phyloP scores from a whole-genome alignment of 2,888 invertebrate species.

The Gisinianus flammeolus region DNA sequence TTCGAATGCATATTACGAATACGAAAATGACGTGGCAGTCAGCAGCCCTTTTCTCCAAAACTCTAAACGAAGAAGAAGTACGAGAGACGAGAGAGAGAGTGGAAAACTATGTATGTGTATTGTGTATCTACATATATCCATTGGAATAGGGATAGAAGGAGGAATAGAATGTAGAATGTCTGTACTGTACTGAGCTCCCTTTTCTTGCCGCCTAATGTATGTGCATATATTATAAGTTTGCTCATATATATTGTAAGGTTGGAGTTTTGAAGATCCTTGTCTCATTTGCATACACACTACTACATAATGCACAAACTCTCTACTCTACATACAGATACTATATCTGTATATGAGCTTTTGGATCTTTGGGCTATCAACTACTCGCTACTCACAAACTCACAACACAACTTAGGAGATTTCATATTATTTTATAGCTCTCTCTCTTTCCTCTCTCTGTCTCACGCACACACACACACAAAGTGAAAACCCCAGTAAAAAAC shows the following conservation, averaged over 20 bases:
- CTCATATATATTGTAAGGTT: constrained; percentile 25
- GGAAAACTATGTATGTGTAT: too few relatives aligned
- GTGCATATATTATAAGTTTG: constrained; percentile 34
- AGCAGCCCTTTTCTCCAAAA: not conserved
- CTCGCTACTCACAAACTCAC: too few relatives aligned
- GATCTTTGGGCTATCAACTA: not conserved
- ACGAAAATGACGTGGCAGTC: constrained; percentile 28
- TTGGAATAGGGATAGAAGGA: too few relatives aligned
- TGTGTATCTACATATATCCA: too few relatives aligned
- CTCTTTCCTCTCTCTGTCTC: not conserved
- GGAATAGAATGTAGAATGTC: too few relatives aligned
- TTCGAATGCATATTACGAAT: too few relatives aligned
- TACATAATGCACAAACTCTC: not conserved
- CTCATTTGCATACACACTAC: constrained; percentile 32
- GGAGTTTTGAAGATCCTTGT: constrained; percentile 7
- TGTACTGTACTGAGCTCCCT: constrained; percentile 1
- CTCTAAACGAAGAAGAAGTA: not conserved
- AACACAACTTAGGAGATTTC: not conserved
- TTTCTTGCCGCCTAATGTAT: constrained; percentile 31
- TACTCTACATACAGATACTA: not conserved
- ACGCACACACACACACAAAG: not conserved
- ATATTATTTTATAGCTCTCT: not conserved
- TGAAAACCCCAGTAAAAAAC: too few relatives aligned
- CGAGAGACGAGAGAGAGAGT: too few relatives aligned
- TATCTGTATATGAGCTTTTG: not conserved